Evolutionary conservation across 1,140 invertebrate genomes (phyloP).

Genomic region (Myzus persicae): DNA sequence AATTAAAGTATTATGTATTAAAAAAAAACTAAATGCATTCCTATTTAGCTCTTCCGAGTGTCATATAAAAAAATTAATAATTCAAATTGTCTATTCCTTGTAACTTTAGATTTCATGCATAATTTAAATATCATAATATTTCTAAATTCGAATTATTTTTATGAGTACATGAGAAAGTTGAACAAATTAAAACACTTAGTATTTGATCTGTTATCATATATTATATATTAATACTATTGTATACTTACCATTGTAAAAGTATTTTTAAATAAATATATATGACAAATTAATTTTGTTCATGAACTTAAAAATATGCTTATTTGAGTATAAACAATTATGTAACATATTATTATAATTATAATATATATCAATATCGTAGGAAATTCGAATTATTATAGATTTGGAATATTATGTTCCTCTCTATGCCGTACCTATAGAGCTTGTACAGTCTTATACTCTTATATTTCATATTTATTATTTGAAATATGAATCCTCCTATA

Average conservation of each 20-base stretch:
- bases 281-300: background rate
- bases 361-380: background rate
- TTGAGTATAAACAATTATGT: background rate
- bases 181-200: no score
- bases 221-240: no score
- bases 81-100: background rate
- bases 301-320: background rate
- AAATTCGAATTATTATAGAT: background rate
- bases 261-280: background rate
- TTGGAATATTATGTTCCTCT: background rate
- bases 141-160: no score
- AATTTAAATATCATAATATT: no score
- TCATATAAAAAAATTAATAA: background rate
- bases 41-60: background rate
- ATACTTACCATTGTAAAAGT: no score
- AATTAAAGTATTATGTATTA: background rate
- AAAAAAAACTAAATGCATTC: background rate
- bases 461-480: background rate
- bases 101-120: background rate
- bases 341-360: background rate
- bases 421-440: background rate
- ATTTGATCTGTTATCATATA: no score
- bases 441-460: background rate
- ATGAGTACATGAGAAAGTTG: no score
- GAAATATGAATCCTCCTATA: background rate